Evolutionary conservation across 2,888 invertebrate genomes (phyloP).

Genomic region (Epistrophe grossulariae): DNA sequence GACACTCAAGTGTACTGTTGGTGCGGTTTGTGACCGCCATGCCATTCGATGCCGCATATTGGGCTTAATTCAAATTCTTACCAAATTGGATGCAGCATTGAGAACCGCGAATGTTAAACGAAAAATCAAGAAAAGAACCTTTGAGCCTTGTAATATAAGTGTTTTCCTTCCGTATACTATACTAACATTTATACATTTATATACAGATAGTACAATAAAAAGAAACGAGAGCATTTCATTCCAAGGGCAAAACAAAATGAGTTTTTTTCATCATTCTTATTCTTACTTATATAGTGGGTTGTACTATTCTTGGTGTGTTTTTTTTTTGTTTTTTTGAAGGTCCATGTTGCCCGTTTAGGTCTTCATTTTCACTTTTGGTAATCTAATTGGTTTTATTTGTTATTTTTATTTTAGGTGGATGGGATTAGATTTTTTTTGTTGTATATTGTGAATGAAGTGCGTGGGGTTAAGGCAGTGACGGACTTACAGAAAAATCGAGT

Average conservation of each 20-base stretch:
- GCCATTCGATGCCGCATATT: slow-evolving; percentile 56
- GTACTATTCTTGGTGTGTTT: not conserved
- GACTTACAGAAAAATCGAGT: not conserved
- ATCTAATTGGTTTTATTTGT: slow-evolving; percentile 59
- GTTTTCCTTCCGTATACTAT: slow-evolving; percentile 2
- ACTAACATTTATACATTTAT: slow-evolving; percentile 4
- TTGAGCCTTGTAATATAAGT: slow-evolving; percentile 15
- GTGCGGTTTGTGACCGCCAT: slow-evolving; percentile 64
- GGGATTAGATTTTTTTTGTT: not conserved
- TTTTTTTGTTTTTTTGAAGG: slow-evolving; percentile 22
- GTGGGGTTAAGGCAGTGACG: not conserved
- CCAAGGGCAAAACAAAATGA: slow-evolving; percentile 64
- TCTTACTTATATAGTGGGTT: not conserved
- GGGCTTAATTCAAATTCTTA: slow-evolving; percentile 46
- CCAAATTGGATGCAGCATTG: slow-evolving; percentile 61
- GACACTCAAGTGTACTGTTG: slow-evolving; percentile 68
- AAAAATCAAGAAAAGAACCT: slow-evolving; percentile 22
- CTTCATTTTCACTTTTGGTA: slow-evolving; percentile 67
- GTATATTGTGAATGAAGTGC: not conserved
- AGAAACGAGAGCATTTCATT: slow-evolving; percentile 66
- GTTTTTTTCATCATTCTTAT: slow-evolving; percentile 42
- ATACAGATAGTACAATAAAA: slow-evolving; percentile 62
- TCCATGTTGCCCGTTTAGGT: slow-evolving; percentile 51
- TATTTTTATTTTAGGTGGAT: not conserved
- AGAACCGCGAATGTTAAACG: not conserved